Evolutionary conservation across 1,140 invertebrate genomes (phyloP).

Genomic region (Pseudomyrmex cubaensis): DNA sequence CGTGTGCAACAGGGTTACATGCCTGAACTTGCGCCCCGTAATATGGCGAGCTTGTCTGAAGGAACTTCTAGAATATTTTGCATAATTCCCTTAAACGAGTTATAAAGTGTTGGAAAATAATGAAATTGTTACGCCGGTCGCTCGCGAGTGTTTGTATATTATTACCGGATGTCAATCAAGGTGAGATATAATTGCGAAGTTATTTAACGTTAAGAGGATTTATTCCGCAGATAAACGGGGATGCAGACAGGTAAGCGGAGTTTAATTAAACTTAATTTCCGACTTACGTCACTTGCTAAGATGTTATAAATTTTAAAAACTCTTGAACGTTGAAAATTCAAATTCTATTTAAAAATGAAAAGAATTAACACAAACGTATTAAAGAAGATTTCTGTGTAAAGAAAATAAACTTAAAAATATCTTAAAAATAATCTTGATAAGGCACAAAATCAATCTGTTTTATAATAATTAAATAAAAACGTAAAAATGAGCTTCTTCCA

Average conservation of each 20-base stretch:
- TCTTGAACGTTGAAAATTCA: not conserved
- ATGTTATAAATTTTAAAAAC: conserved; percentile 32
- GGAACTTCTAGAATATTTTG: conserved; percentile 51
- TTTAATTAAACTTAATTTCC: conserved; percentile 40
- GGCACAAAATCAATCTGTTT: not conserved
- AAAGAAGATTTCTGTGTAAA: not conserved
- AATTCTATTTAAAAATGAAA: not conserved
- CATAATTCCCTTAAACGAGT: conserved; percentile 56
- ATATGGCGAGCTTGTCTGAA: conserved; percentile 18
- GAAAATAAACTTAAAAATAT: not conserved
- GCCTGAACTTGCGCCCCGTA: conserved; percentile 42
- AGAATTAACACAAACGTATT: not conserved
- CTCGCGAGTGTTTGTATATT: conserved; percentile 43
- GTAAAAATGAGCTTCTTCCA: no score
- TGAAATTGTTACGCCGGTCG: conserved; percentile 53
- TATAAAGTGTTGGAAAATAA: conserved; percentile 55
- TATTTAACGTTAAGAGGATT: conserved; percentile 38
- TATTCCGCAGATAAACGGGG: not conserved
- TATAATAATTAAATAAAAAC: conserved; percentile 1
- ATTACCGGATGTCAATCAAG: conserved; percentile 56
- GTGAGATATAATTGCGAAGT: conserved; percentile 45
- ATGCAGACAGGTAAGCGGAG: conserved; percentile 9
- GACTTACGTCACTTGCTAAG: not conserved
- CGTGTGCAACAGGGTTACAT: conserved; percentile 36
- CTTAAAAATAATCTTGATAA: no score